Base-by-base conservation (phyloP, 92 coral and sea anemone species). In the Umimayanthus kanabou region DNA sequence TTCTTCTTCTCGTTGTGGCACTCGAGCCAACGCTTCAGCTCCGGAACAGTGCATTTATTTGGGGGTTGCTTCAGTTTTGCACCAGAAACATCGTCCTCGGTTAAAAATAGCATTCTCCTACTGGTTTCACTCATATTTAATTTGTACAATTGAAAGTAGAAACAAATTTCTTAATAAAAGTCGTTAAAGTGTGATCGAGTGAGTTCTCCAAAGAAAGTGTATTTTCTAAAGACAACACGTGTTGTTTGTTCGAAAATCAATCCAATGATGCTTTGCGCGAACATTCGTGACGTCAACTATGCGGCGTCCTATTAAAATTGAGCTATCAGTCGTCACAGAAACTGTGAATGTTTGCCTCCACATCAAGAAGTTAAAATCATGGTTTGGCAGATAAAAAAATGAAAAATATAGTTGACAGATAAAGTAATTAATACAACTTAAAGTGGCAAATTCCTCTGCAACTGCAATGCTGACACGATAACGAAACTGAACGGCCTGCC, bases 1-100 rank as follows among this genome's bases (percentile, higher is more conserved):
- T 13, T 58, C 76, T 82, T 82, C 64, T 71, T 66, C 20, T 66
- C 86, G 37, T 18, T 23, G 42, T 79, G 83, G 69, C 83, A 79
- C 71, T 79, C 70, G 39, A 79, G 69, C 69, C 83, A 79, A 65
- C 77, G 65, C 13, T 82, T 82, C 23, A 82, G 49, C 55, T 82
- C 77, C 9, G 23, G 40, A 64, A 82, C 77, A 26, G 22, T 66
- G 86, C 86, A 58, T 15, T 82, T 76, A 28, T 4, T 22, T 28
- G 86, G 49, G 6, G 3, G 37, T 55, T 82, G 33, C 47, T 20
- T 65, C 58, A 82, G 57, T 71, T 66, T 82, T 82, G 77, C 86
- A 2, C 77, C 76, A 37, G 86, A 70, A 26, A 79, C 83, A 50
- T 77, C 81, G 37, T 55, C 83, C 42, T 55, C 83, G 20, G 39